phyloP scores from a whole-genome alignment of 2,113 vertebrate genomes.

The Choloepus hoffmanni region DNA sequence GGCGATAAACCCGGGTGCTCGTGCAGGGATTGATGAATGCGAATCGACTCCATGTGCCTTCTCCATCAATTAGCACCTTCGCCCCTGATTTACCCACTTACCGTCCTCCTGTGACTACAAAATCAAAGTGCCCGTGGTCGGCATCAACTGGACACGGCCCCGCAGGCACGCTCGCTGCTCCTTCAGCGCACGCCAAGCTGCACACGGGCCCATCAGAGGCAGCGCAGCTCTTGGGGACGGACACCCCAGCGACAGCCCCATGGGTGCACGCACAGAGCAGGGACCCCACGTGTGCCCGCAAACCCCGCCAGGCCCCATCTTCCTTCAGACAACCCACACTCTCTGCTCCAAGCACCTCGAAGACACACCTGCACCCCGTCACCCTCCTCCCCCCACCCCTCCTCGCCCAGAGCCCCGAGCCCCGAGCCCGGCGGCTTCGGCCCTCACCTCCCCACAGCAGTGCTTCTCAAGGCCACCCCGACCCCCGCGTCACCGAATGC shows the following conservation, averaged over 20 bases:
- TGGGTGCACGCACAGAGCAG: too few species aligned
- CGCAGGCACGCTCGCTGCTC: too few species aligned
- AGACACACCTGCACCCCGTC: not conserved
- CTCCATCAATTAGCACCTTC: not conserved
- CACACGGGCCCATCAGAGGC: too few species aligned
- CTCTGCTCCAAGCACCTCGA: not conserved
- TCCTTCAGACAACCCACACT: too few species aligned
- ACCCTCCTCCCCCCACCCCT: too few species aligned
- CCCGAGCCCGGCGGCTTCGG: too few species aligned
- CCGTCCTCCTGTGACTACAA: not conserved
- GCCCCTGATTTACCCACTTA: constrained; percentile 5
- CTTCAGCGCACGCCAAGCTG: too few species aligned
- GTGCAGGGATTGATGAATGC: not conserved
- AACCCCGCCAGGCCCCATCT: too few species aligned
- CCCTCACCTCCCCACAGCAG: not conserved
- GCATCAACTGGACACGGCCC: not conserved
- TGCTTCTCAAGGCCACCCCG: not conserved
- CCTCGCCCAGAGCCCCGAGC: too few species aligned
- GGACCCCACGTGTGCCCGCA: too few species aligned
- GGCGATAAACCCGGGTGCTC: constrained; percentile 10
- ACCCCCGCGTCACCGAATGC: not conserved
- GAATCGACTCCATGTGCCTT: not conserved
- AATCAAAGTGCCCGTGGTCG: not conserved
- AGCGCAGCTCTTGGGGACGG: too few species aligned
- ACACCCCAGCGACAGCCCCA: too few species aligned